phyloP scores from a whole-genome alignment of 2,888 invertebrate genomes.

The Drosophila atroscutellata region DNA sequence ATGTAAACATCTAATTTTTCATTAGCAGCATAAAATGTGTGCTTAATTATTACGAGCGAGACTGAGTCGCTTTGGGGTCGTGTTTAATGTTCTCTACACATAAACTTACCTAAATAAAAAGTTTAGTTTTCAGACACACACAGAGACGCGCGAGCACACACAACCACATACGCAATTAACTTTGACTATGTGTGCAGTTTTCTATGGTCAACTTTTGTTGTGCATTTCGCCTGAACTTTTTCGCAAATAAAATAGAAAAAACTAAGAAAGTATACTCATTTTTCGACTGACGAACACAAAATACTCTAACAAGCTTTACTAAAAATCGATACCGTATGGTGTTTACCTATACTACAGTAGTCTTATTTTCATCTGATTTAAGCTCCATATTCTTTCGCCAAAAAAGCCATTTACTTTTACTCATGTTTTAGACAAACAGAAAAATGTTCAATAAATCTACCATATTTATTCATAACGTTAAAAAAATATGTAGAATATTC shows the following conservation, averaged over 20 bases:
- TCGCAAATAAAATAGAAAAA: conserved; percentile 66
- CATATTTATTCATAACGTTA: not conserved
- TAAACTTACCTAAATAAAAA: conserved; percentile 77
- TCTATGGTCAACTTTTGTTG: conserved; percentile 74
- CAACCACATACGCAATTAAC: conserved; percentile 72
- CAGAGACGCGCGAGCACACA: conserved; percentile 13
- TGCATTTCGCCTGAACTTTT: conserved; percentile 76
- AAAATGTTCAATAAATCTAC: not conserved
- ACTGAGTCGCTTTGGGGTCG: conserved; percentile 39
- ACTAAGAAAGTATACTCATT: conserved; percentile 11
- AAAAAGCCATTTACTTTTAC: not conserved
- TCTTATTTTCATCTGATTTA: not conserved
- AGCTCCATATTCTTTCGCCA: not conserved
- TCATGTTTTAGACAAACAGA: not conserved
- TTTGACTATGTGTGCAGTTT: conserved; percentile 72
- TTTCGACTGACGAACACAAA: conserved; percentile 19
- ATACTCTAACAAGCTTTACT: conserved; percentile 30
- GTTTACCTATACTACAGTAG: not conserved
- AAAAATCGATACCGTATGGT: not conserved
- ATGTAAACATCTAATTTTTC: conserved; percentile 81
- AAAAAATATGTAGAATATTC: not conserved
- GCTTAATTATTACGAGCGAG: conserved; percentile 73
- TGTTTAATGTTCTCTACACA: conserved; percentile 57
- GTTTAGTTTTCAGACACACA: conserved; percentile 63
- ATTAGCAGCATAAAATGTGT: conserved; percentile 79